A percentile compares a stretch with the other conserved stretches of the same genome.
Evolutionary conservation across 2,888 invertebrate genomes (phyloP).

Genomic region (Chironomus tentans): DNA sequence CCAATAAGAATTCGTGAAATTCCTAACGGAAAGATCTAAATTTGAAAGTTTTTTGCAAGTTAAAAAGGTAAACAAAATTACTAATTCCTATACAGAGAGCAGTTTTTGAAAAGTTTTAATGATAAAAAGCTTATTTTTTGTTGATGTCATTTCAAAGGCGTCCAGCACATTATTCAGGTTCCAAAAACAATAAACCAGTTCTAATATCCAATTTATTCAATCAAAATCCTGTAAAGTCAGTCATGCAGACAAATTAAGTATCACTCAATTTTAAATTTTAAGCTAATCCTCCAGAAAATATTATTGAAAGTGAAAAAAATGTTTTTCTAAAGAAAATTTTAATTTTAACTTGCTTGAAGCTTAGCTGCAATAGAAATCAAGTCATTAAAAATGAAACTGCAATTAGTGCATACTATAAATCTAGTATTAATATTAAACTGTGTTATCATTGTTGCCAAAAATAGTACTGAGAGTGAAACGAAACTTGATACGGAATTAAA

Average conservation of each 20-base stretch:
- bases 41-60: background rate
- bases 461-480: background rate
- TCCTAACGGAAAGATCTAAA: background rate
- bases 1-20: background rate
- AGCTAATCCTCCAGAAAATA: no score
- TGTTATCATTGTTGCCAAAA: conserved; percentile 11
- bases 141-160: no score
- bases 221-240: no score
- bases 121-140: no score
- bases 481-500: background rate
- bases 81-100: background rate
- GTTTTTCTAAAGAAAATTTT: no score
- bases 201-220: no score
- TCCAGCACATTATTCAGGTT: no score
- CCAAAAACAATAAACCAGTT: no score
- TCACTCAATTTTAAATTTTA: no score
- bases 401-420: background rate
- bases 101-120: no score
- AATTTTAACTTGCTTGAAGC: background rate
- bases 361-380: background rate
- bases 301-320: no score
- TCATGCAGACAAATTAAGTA: no score
- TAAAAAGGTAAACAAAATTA: background rate
- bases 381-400: background rate
- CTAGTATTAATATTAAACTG: background rate